Base-by-base conservation (phyloP, 2,113 vertebrate species). In the Silurus glanis region DNA sequence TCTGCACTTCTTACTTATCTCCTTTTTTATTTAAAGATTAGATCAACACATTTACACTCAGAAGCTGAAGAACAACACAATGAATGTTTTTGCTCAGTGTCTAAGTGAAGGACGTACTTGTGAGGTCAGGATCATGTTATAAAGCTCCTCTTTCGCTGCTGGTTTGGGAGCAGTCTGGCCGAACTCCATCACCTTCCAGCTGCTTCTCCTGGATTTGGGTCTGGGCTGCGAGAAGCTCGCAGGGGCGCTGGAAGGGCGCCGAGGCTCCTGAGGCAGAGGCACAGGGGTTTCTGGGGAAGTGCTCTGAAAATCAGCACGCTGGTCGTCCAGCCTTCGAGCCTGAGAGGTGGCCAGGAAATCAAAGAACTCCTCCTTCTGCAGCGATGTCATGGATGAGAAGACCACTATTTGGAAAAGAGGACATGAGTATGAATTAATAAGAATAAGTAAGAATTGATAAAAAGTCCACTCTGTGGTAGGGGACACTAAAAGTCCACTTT, bases 361-460 rank as follows among this genome's bases (percentile, higher is more conserved):
- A 45, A 97, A 95, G 85, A 97, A 96, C 90, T 96, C 95, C 89
- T 97, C 96, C 16, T 92, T 96, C 93, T 97, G 96, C 85, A 97
- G 93, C 0, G 96, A 97, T 8, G 96, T 96, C 92, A 96, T 94
- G 76, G 97, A 97, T 89, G 95, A 95, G 80, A 97, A 96, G 58
- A 95, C 45, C 75, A 94, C 96, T 96, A 93, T 64, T 62, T 76
- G 85, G 79, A 51, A 55, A 51, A 51, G 6, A 84, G 16, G 89
- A 86, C 37, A 17, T 83, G 12, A 17, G 47, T 19, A 59, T 62
- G 25, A 61, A 37, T 37, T 37, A 37, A 37, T 37, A 37, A 37
- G 37, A 37, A 37, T 37, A 37, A 9, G 5, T 16, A 9, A 7
- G 58, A 45, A 5, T 14, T 58, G 21, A 23, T 6, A 47, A 72